Base-by-base conservation (phyloP, 53 echinoderm and acorn worm genomes). In the Luidia sarsii region DNA sequence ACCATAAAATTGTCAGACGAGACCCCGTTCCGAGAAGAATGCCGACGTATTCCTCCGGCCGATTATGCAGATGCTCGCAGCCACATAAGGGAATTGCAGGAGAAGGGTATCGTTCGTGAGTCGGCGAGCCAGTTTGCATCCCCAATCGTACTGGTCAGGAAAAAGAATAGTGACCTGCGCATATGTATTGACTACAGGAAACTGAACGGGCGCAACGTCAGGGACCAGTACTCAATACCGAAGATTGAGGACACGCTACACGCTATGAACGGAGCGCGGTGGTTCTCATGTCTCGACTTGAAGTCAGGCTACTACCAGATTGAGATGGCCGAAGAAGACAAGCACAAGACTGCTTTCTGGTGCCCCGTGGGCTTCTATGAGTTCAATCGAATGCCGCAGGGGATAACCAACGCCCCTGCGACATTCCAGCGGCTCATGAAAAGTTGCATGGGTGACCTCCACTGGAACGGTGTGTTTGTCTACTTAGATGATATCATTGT, bases 381-480 rank as follows among this genome's bases (percentile, higher is more conserved):
- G 33, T 89, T 89, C 39, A 84, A 89, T 57, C 50, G 89, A 39
- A 89, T 89, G 89, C 89, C 89, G 5, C 89, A 89, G 28, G 89
- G 89, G 0, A 79, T 89, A 7, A 70, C 71, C 3, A 57, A 57
- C 11, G 57, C 57, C 3, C 57, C 57, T 22, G 57, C 57, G 3
- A 56, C 56, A 4, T 73, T 80, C 86, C 1, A 45, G 11, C 41
- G 64, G 66, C 18, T 56, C 3, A 56, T 56, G 56, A 28, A 56
- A 24, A 56, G 10, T 4, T 56, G 56, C 22, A 22, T 56, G 22
- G 56, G 56, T 28, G 56, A 56, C 6, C 56, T 56, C 23, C 22
- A 23, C 4, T 28, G 23, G 27, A 57, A 6, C 7, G 57, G 27
- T 25, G 57, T 57, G 9, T 57, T 57, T 25, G 57, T 57, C 25